phyloP scores from a whole-genome alignment of 2,888 invertebrate genomes.

The Electrophaes corylata region DNA sequence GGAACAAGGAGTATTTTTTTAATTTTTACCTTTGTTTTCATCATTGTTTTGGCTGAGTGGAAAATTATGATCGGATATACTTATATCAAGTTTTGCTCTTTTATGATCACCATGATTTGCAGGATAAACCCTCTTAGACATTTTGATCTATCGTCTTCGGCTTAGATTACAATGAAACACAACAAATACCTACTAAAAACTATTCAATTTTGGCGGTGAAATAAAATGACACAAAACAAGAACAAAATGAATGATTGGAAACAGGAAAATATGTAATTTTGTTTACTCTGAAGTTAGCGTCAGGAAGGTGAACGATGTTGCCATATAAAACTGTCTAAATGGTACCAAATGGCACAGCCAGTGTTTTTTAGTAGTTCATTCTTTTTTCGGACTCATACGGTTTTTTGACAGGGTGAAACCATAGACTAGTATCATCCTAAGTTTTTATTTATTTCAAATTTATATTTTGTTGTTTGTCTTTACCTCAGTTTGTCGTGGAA shows the following conservation, averaged over 20 bases:
- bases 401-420: constrained; percentile 34
- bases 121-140: constrained; percentile 72
- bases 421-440: constrained; percentile 56
- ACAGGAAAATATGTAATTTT: neutral
- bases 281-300: constrained; percentile 5
- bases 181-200: neutral
- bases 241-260: neutral
- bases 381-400: constrained; percentile 43
- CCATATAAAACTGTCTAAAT: constrained; percentile 26
- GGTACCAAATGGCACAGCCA: neutral
- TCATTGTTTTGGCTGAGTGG: constrained; percentile 75
- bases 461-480: constrained; percentile 56
- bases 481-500: constrained; percentile 76
- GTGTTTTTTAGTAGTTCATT: neutral
- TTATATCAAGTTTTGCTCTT: constrained; percentile 71
- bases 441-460: constrained; percentile 39
- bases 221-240: neutral
- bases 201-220: constrained; percentile 31
- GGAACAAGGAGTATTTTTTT: no score
- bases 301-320: neutral
- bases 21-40: constrained; percentile 67
- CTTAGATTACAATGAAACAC: neutral
- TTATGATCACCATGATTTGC: constrained; percentile 70
- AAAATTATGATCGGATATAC: constrained; percentile 74
- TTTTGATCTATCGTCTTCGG: constrained; percentile 38